A percentile compares a stretch with the other conserved stretches of the same genome.
phyloP scores from a whole-genome alignment of 2,113 vertebrate species.

The Bagarius yarrelli region DNA sequence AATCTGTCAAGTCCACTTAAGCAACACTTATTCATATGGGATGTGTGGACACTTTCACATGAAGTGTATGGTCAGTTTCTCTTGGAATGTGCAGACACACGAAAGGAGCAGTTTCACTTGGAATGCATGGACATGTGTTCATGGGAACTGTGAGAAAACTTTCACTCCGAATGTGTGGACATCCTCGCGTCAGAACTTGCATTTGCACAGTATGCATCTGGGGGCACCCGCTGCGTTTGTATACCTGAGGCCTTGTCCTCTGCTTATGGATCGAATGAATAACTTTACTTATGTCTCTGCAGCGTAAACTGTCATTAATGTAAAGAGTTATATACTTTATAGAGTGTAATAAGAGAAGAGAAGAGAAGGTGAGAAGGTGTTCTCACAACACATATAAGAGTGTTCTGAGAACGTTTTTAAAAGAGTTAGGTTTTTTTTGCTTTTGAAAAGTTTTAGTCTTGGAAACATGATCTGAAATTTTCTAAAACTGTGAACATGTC shows the following conservation, averaged over 20 bases:
- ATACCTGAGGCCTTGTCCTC: not conserved
- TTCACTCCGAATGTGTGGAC: not conserved
- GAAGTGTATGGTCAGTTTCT: not conserved
- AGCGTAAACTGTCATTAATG: not conserved
- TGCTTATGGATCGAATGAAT: not conserved
- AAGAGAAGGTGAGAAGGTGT: too few relatives aligned
- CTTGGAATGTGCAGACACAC: not conserved
- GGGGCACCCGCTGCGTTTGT: not conserved
- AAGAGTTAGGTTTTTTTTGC: too few relatives aligned
- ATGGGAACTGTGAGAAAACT: not conserved
- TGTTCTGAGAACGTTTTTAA: too few relatives aligned
- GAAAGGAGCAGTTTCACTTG: not conserved
- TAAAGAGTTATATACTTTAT: too few relatives aligned
- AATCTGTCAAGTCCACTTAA: too few relatives aligned
- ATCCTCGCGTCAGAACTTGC: not conserved
- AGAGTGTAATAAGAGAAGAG: too few relatives aligned
- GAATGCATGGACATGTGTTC: not conserved
- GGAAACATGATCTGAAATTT: too few relatives aligned
- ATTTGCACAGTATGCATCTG: not conserved
- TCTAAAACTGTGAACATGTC: too few relatives aligned
- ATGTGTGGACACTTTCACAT: not conserved
- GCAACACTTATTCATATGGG: not conserved
- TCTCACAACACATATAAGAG: too few relatives aligned
- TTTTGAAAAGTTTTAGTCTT: too few relatives aligned
- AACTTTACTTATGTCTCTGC: not conserved